Percentiles rank a stretch among this genome's conserved stretches.
Evolutionary conservation across 2,888 invertebrate genomes (phyloP).

Genomic region (Aleiodes leptofemur): DNA sequence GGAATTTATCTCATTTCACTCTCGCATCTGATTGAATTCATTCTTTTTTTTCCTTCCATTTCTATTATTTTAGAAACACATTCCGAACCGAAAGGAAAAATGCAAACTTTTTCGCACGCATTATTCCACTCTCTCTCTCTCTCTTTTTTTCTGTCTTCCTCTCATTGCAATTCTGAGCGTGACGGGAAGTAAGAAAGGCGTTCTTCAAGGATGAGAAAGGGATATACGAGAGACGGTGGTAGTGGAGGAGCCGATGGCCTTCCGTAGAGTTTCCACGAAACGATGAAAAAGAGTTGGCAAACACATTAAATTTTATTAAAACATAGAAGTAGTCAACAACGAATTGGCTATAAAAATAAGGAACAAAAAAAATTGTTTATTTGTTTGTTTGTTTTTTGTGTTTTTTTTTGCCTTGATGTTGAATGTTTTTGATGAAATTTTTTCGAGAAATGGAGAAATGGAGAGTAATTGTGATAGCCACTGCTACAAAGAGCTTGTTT

Average conservation of each 20-base stretch:
- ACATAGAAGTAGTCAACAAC: background rate
- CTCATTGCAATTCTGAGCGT: constrained; percentile 51
- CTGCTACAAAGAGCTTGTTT: constrained; percentile 9
- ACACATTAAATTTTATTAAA: constrained; percentile 8
- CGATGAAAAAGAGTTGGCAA: constrained; percentile 25
- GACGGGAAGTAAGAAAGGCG: constrained; percentile 53
- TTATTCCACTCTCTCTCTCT: constrained; percentile 36
- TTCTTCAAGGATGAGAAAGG: constrained; percentile 57
- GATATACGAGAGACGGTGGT: constrained; percentile 44
- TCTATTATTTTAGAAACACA: background rate
- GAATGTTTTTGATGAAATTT: background rate
- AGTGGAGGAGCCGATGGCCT: constrained; percentile 32
- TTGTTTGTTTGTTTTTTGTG: background rate
- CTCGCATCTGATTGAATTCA: background rate
- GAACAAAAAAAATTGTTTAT: background rate
- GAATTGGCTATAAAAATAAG: constrained; percentile 13
- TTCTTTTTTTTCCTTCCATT: background rate
- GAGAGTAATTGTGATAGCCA: no score
- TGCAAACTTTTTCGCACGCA: constrained; percentile 45
- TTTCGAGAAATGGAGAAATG: background rate
- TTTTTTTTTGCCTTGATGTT: background rate
- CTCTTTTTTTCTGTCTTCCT: constrained; percentile 31
- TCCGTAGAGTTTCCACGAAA: constrained; percentile 46
- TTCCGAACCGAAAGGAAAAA: constrained; percentile 13
- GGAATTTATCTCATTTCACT: background rate